Percentiles rank a stretch among this genome's conserved stretches.
Conservation (phyloP, 2,888 invertebrate genomes). For the Andricus curvator region DNA sequence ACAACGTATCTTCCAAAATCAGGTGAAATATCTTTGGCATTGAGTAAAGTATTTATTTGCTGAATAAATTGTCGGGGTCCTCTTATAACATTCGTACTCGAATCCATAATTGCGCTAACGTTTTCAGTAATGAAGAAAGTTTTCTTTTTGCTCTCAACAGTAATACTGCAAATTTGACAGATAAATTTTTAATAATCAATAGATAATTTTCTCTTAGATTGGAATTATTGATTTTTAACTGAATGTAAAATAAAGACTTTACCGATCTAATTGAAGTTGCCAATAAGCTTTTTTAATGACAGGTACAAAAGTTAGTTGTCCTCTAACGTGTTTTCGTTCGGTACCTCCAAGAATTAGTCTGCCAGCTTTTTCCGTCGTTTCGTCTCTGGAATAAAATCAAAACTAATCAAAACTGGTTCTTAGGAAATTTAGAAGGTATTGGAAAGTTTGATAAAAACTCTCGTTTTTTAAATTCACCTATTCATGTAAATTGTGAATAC, state of each 20-base stretch:
- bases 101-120: conserved; percentile 77
- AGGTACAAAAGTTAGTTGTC: conserved; percentile 82
- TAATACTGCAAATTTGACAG: conserved; percentile 41
- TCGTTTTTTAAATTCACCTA: conserved; percentile 77
- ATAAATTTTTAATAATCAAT: not conserved
- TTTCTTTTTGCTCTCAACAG: conserved; percentile 47
- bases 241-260: conserved; percentile 2
- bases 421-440: not conserved
- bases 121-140: conserved; percentile 69
- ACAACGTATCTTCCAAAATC: conserved; percentile 61
- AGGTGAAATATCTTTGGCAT: conserved; percentile 67
- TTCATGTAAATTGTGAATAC: conserved; percentile 87
- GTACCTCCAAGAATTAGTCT: conserved; percentile 83
- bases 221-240: not conserved
- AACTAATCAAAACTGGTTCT: not conserved
- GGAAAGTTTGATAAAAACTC: not conserved
- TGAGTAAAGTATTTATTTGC: conserved; percentile 74
- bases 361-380: conserved; percentile 80
- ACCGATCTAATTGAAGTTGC: conserved; percentile 50
- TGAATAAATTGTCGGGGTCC: conserved; percentile 76
- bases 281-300: conserved; percentile 78
- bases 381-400: conserved; percentile 78
- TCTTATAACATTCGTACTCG: conserved; percentile 76
- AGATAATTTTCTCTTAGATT: not conserved
- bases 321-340: conserved; percentile 83